phyloP scores from a whole-genome alignment of 2,113 vertebrate species.

The Nycticryphes semicollaris region DNA sequence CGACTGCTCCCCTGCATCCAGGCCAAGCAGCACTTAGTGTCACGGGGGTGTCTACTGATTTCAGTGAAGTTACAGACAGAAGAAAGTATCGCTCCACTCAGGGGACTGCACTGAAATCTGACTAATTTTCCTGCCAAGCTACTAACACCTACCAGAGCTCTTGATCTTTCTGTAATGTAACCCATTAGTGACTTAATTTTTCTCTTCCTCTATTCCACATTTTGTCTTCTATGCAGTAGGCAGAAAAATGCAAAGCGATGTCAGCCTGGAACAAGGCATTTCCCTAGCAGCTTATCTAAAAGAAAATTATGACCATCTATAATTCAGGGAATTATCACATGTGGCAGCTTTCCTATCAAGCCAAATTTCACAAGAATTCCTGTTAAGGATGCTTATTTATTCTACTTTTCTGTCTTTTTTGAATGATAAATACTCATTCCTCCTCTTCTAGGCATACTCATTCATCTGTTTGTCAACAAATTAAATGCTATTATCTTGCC shows the following conservation, averaged over 20 bases:
- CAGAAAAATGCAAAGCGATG: not conserved
- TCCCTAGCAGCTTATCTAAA: not conserved
- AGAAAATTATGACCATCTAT: not conserved
- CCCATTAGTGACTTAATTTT: not conserved
- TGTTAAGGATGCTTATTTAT: not conserved
- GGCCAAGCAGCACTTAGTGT: not conserved
- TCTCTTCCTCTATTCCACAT: not conserved
- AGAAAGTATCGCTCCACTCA: not conserved
- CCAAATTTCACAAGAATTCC: not conserved
- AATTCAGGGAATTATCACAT: not conserved
- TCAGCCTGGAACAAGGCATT: not conserved
- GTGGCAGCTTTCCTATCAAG: not conserved
- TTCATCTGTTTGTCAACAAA: slow-evolving; percentile 63
- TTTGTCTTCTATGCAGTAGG: not conserved
- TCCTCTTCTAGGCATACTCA: not conserved
- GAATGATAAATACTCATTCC: slow-evolving; percentile 6
- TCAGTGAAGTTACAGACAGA: not conserved
- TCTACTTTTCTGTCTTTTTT: slow-evolving; percentile 14
- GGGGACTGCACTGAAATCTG: not conserved
- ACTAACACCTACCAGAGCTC: not conserved
- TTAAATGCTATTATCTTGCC: slow-evolving; percentile 57
- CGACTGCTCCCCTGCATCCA: not conserved
- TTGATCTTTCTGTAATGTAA: not conserved
- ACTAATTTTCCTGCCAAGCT: not conserved
- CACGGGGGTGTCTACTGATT: not conserved